phyloP scores from a whole-genome alignment of 1,140 invertebrate species.

The Microplitis mediator region DNA sequence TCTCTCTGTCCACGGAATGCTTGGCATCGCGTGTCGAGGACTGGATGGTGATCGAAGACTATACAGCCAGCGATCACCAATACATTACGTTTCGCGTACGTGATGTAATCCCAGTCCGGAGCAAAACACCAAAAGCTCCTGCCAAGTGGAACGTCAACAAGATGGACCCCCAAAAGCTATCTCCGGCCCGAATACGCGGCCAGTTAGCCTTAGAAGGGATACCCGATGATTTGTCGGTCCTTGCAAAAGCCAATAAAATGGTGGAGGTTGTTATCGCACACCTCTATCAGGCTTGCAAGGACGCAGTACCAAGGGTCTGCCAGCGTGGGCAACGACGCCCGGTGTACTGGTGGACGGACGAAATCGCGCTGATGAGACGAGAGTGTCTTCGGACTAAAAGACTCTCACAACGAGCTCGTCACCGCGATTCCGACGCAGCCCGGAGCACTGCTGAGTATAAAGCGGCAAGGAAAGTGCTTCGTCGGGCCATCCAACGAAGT shows the following conservation, averaged over 20 bases:
- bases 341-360: constrained; percentile 33
- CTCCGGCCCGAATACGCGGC: not conserved
- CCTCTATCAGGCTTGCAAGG: not conserved
- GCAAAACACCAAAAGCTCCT: not conserved
- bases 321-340: not conserved
- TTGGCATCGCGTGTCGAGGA: too few species aligned
- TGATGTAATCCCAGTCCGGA: not conserved
- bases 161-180: constrained; percentile 3
- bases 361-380: constrained; percentile 18
- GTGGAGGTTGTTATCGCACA: constrained; percentile 3
- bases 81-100: constrained; percentile 24
- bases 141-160: constrained; percentile 16
- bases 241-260: not conserved
- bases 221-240: too few species aligned
- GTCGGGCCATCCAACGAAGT: not conserved
- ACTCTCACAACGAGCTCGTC: not conserved
- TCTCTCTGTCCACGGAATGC: too few species aligned
- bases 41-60: constrained; percentile 19
- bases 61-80: constrained; percentile 29
- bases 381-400: not conserved
- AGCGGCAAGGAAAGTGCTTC: not conserved
- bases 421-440: not conserved
- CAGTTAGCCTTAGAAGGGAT: too few species aligned
- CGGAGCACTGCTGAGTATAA: constrained; percentile 3
- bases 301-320: too few species aligned